Evolutionary conservation across 2,797 vertebrate genomes (phyloP).

Genomic region (Anguilla megastoma): DNA sequence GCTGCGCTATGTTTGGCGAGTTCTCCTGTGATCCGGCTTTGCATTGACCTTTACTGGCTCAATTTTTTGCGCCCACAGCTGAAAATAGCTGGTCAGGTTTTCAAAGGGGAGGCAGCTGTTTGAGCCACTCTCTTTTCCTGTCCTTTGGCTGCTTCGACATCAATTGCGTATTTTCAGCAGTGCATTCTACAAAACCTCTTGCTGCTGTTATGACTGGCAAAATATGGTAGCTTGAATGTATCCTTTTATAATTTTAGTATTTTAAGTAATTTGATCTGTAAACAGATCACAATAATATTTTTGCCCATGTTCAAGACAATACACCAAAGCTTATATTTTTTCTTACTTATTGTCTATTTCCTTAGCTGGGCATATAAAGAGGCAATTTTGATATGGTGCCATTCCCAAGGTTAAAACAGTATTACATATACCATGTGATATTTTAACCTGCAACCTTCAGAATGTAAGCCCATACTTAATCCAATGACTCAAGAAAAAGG

Average conservation of each 20-base stretch:
- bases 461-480: neutral
- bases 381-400: neutral
- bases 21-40: slow-evolving; percentile 68
- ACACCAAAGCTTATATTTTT: neutral
- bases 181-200: neutral
- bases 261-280: neutral
- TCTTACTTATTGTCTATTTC: neutral
- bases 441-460: neutral
- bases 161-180: slow-evolving; percentile 63
- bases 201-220: neutral
- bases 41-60: slow-evolving; percentile 70
- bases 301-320: neutral
- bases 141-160: slow-evolving; percentile 58
- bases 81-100: slow-evolving; percentile 71
- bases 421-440: neutral
- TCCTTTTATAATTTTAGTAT: neutral
- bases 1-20: slow-evolving; percentile 63
- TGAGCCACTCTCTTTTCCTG: slow-evolving; percentile 65
- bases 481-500: neutral
- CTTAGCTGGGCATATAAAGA: neutral
- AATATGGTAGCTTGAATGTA: neutral
- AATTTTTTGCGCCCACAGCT: slow-evolving; percentile 45
- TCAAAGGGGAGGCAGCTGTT: slow-evolving; percentile 69
- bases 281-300: neutral
- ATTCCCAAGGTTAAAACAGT: neutral